Evolutionary conservation across 2,113 vertebrate species (phyloP).

Genomic region (Protobothrops mucrosquamatus): DNA sequence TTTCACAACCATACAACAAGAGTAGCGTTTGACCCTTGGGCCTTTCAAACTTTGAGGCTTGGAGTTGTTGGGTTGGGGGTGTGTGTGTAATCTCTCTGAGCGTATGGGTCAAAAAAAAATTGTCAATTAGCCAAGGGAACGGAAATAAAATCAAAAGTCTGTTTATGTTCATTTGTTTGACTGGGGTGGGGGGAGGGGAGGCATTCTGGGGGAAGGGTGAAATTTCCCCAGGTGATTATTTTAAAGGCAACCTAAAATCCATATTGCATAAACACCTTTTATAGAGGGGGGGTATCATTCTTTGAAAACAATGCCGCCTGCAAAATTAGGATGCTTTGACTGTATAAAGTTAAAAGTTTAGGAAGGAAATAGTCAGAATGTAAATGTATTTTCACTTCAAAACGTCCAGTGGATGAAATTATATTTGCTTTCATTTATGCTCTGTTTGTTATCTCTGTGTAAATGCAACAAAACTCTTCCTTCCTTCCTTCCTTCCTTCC

Average conservation of each 20-base stretch:
- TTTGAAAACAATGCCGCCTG: background rate
- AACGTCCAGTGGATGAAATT: background rate
- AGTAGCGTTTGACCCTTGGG: background rate
- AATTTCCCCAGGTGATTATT: background rate
- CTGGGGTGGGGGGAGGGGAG: too few relatives aligned
- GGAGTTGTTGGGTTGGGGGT: background rate
- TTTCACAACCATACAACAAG: background rate
- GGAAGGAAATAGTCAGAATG: background rate
- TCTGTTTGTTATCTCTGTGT: background rate
- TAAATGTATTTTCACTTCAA: background rate
- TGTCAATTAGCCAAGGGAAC: background rate
- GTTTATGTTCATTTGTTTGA: background rate
- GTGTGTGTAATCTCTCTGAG: background rate
- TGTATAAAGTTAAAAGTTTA: background rate
- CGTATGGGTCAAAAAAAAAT: background rate
- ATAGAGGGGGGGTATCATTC: background rate
- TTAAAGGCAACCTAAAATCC: background rate
- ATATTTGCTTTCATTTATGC: background rate
- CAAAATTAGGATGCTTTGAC: background rate
- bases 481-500: background rate
- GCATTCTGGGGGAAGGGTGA: background rate
- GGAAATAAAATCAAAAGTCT: background rate
- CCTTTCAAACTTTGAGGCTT: background rate
- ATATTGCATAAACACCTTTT: background rate
- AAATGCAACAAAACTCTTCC: background rate